Evolutionary conservation across 2,888 invertebrate species (phyloP), one percentile per base, ranked within the genome.

Genomic region (Phorcus lineatus): DNA sequence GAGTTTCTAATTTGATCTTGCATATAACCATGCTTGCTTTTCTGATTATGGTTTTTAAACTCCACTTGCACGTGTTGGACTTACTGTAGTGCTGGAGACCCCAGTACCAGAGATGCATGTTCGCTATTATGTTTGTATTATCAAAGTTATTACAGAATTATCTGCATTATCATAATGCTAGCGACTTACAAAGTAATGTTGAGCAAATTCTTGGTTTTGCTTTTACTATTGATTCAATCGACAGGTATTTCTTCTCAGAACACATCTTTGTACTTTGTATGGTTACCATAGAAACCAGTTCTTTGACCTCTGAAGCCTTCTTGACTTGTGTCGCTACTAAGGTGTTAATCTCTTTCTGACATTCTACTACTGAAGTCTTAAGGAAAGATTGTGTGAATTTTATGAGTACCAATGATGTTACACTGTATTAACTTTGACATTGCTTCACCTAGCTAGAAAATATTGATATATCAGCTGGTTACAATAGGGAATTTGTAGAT

Each of bases 21-120:
- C 76, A 76, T 76, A 76, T 76, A 76, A 31, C 55, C 76, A 76
- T 76, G 76, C 76, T 76, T 76, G 76, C 76, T 76, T 76, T 70
- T 53, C 24, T 53, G 52, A 53, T 53, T 75, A 53, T 75, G 19
- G 52, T 75, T 75, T 75, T 75, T 52, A 40, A 74, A 52, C 55
- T 36, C 28, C 28, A 70, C 36, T 70, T 31, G 36, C 28, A 31
- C 28, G 36, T 70, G 70, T 70, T 70, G 70, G 40, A 70, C 31
- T 40, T 70, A 2, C 19, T 70, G 70, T 70, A 36, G 70, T 70
- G 31, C 17, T 70, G 70, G 36, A 70, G 36, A 4, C 19, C 19
- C 70, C n/a, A 17, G 70, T 40, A 31, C 70, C 67, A 28, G 57
- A 62, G 70, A 40, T 70, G 70, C 70, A 70, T 70, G 70, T 70